Base-by-base conservation (phyloP, 2,888 invertebrate species). In the Lepidochrysops patricia region DNA sequence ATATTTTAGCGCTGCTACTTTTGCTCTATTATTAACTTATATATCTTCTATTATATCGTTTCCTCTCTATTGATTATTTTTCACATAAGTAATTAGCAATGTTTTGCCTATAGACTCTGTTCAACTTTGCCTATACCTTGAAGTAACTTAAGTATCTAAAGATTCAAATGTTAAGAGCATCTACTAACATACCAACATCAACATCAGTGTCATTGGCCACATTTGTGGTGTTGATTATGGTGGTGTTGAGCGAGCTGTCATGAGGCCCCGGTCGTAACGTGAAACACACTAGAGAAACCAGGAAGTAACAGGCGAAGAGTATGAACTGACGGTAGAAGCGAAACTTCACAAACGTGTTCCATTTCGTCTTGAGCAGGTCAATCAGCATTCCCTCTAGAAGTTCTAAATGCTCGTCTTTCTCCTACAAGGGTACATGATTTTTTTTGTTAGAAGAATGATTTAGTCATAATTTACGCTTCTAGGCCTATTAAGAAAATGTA, bases 291-390 rank as follows among this genome's bases (percentile, higher is more conserved):
- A 97, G 83, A 2, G 98, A 97, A 54, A 97, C 91, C 27, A 97
- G 75, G 77, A 98, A 99, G 82, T 99, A 98, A 63, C 95, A 92
- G 9, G 95, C 92, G 81, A 99, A 99, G 60, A 96, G 90, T 64
- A 96, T 93, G 79, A 99, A 98, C 75, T 98, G 96, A 4, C 95
- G 91, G 80, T 98, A 98, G 82, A 98, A 98, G 63, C 98, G 96
- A 65, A 94, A 95, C 83, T 97, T 97, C 1, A 97, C 97, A 79
- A 98, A 99, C 0, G 98, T 96, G 72, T 98, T 97, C 99, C 99
- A 99, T 89, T 99, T 99, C 2, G 98, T 97, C 76, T 97, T 95
- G 9, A 99, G 84, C 13, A 99, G 91, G 79, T 98, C 97, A 19
- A 98, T 96, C 52, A 99, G 87, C 69, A 98, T 94, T 0, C 98